phyloP scores from a whole-genome alignment of 2,888 invertebrate genomes.

The Rhopalosiphum nymphaeae region DNA sequence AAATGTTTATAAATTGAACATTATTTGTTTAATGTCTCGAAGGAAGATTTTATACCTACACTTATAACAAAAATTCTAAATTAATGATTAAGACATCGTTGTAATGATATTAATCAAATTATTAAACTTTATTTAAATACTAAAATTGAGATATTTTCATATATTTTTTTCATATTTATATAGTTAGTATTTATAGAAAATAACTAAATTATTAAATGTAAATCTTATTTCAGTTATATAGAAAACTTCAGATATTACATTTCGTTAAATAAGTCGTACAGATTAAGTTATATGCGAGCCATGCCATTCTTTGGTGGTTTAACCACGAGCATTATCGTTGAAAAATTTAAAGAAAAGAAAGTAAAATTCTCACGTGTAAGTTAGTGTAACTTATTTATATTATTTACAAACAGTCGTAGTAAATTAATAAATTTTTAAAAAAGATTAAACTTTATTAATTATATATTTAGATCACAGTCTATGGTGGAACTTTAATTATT shows the following conservation, averaged over 20 bases:
- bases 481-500: neutral
- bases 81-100: no score
- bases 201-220: neutral
- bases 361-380: neutral
- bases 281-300: slow-evolving; percentile 33
- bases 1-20: neutral
- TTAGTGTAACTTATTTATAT: neutral
- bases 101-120: neutral
- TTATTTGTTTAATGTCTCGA: neutral
- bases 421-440: neutral
- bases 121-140: neutral
- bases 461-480: neutral
- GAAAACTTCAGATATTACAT: neutral
- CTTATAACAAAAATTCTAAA: no score
- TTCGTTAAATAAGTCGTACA: neutral
- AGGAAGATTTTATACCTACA: neutral
- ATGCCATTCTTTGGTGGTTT: slow-evolving; percentile 13
- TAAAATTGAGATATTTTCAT: neutral
- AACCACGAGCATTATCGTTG: neutral
- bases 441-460: neutral
- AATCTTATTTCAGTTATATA: slow-evolving; percentile 11
- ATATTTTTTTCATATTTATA: neutral
- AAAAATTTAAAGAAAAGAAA: slow-evolving; percentile 27
- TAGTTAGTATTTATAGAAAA: neutral
- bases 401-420: neutral